phyloP scores from a whole-genome alignment of 2,113 vertebrate genomes.

The Phainopepla nitens region DNA sequence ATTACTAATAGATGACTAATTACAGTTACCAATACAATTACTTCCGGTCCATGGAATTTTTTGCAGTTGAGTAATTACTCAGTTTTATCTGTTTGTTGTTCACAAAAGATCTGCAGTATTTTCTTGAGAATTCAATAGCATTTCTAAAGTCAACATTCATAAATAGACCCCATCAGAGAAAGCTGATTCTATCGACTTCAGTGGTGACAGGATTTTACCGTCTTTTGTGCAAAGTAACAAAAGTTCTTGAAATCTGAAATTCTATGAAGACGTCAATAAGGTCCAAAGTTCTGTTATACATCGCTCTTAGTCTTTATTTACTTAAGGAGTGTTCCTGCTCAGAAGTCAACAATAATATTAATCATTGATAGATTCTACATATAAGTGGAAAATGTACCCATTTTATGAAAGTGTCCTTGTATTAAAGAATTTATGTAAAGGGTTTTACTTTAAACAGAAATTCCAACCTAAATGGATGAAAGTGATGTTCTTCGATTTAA shows the following conservation, averaged over 20 bases:
- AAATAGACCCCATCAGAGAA: neutral
- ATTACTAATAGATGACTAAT: neutral
- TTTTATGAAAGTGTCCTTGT: neutral
- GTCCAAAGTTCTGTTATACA: slow-evolving; percentile 12
- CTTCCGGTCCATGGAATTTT: neutral
- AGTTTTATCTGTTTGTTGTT: neutral
- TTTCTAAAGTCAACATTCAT: neutral
- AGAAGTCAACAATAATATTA: neutral
- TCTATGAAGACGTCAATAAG: neutral
- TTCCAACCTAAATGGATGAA: neutral
- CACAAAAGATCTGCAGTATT: neutral
- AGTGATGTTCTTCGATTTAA: neutral
- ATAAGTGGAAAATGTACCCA: neutral
- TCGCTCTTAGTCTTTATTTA: slow-evolving; percentile 33
- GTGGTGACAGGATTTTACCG: neutral
- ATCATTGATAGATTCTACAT: slow-evolving; percentile 34
- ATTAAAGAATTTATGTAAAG: neutral
- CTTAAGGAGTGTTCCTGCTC: neutral
- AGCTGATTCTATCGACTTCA: neutral
- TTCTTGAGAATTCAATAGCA: neutral
- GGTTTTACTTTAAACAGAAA: neutral
- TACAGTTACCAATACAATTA: neutral
- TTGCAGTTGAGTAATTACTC: neutral
- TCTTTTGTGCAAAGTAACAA: neutral
- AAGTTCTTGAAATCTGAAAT: neutral